Evolutionary conservation across 2,113 vertebrate species (phyloP).

Genomic region (Ciconia maguari): DNA sequence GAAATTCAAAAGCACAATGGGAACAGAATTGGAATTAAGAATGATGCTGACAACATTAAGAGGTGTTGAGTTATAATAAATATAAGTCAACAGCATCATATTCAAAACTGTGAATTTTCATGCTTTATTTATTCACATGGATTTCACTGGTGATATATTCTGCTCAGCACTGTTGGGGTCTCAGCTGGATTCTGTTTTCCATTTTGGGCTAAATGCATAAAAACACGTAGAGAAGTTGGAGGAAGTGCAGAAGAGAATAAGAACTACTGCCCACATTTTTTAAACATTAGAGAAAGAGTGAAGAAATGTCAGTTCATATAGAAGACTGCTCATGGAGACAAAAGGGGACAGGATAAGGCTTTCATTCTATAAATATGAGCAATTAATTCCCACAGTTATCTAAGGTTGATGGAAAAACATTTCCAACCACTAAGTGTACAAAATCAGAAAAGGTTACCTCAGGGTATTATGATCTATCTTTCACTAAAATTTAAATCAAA

Average conservation of each 20-base stretch:
- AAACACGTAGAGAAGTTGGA: background rate
- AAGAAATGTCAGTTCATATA: background rate
- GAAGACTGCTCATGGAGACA: background rate
- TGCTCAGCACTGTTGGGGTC: background rate
- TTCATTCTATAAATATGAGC: background rate
- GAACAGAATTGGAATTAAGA: background rate
- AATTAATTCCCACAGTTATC: background rate
- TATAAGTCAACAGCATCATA: background rate
- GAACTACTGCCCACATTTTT: background rate
- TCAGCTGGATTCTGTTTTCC: background rate
- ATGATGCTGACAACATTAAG: background rate
- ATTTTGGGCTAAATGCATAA: background rate
- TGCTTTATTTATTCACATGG: background rate
- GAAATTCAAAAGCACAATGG: background rate
- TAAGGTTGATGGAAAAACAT: background rate
- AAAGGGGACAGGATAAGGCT: background rate
- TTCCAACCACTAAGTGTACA: background rate
- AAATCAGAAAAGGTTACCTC: background rate
- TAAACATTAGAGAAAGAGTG: background rate
- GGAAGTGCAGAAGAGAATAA: background rate
- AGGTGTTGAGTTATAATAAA: background rate
- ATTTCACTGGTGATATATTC: background rate
- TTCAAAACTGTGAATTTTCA: background rate
- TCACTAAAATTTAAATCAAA: background rate
- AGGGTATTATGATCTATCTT: background rate